Percentiles rank a stretch among this genome's conserved stretches.
Conservation (phyloP, 64 coral and sea anemone genomes). For the Cladopsammia gracilis region DNA sequence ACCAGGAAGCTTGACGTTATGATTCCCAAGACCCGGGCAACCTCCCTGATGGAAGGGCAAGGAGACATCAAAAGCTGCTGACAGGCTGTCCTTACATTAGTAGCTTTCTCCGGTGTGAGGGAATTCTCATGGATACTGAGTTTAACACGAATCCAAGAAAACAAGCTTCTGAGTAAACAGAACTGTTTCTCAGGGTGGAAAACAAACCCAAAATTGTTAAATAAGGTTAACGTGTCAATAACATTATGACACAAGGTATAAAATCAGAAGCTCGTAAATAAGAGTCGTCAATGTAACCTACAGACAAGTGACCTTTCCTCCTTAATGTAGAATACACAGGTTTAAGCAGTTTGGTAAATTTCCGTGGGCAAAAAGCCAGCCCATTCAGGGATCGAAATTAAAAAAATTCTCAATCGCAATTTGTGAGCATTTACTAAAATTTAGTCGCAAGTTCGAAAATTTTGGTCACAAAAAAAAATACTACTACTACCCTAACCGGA, state of each 20-base stretch:
- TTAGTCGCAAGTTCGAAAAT: too few relatives aligned
- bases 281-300: conserved; percentile 43
- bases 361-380: background rate
- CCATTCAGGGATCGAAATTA: too few relatives aligned
- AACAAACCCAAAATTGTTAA: conserved; percentile 41
- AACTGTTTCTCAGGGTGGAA: conserved; percentile 21
- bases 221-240: conserved; percentile 12
- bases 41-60: background rate
- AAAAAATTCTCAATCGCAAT: too few relatives aligned
- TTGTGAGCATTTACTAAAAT: too few relatives aligned
- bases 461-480: too few relatives aligned
- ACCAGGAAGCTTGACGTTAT: conserved; percentile 35
- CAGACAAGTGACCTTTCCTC: conserved; percentile 18
- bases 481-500: too few relatives aligned
- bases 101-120: background rate
- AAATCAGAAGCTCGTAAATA: background rate
- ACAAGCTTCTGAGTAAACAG: conserved; percentile 14
- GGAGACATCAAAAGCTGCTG: background rate
- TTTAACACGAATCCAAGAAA: conserved; percentile 36
- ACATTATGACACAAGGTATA: background rate
- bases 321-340: conserved; percentile 15
- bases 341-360: conserved; percentile 6
- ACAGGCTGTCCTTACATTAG: background rate
- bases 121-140: conserved; percentile 17
- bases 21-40: conserved; percentile 4